Conservation (phyloP, 2,113 vertebrate species). For the Tiliqua scincoides region DNA sequence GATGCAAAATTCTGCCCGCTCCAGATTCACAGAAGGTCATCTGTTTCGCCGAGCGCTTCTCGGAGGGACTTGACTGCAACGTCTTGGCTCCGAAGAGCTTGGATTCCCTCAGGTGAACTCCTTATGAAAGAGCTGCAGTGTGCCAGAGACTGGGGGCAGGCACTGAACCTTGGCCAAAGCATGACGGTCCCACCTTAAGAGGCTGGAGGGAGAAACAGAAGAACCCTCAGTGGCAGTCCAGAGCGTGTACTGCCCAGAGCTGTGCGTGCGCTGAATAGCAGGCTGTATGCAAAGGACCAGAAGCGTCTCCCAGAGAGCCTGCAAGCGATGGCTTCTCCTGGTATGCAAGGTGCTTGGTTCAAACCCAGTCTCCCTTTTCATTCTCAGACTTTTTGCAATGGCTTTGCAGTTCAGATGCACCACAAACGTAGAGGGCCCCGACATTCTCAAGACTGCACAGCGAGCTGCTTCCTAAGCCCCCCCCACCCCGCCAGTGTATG, state of each 20-base stretch:
- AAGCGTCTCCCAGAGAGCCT: neutral
- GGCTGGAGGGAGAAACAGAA: neutral
- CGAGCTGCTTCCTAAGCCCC: too few species aligned
- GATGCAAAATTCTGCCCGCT: neutral
- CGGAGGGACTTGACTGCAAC: neutral
- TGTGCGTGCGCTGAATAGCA: neutral
- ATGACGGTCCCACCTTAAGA: neutral
- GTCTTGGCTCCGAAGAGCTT: neutral
- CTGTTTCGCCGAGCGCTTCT: neutral
- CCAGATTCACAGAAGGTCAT: neutral
- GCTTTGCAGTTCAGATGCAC: neutral
- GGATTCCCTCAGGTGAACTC: conserved; percentile 32
- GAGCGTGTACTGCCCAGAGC: neutral
- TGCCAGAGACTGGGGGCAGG: neutral
- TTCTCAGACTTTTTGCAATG: neutral
- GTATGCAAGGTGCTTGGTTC: neutral
- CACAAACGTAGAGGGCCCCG: too few species aligned
- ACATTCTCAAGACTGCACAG: too few species aligned
- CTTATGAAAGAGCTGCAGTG: conserved; percentile 25
- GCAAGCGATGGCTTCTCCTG: neutral
- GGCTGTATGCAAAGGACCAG: neutral
- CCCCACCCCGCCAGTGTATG: too few species aligned
- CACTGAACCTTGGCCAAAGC: neutral
- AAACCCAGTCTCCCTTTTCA: neutral
- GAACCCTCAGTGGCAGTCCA: neutral